Evolutionary conservation across 2,797 vertebrate genomes (phyloP).

Genomic region (Centroberyx gerrardi): DNA sequence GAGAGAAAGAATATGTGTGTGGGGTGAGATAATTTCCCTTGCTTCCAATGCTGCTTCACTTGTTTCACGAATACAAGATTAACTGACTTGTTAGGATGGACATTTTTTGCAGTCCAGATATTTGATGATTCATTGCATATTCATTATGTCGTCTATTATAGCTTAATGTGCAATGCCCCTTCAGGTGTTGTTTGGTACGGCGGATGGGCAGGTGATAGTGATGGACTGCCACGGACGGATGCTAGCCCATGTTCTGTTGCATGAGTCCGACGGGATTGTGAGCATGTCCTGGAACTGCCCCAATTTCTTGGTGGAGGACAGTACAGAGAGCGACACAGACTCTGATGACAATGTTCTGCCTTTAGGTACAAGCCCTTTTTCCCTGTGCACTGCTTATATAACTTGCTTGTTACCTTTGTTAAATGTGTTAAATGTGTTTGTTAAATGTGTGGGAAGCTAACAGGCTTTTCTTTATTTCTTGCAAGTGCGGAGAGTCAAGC

Average conservation of each 20-base stretch:
- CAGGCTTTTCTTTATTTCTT: constrained; percentile 26
- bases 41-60: not conserved
- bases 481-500: constrained; percentile 92
- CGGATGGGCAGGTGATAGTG: constrained; percentile 98
- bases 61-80: not conserved
- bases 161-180: constrained; percentile 40
- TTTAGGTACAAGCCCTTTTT: constrained; percentile 84
- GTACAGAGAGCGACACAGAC: constrained; percentile 97
- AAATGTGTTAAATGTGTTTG: not conserved
- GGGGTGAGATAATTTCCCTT: not conserved
- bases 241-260: constrained; percentile 96
- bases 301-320: constrained; percentile 97
- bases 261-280: constrained; percentile 96
- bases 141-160: constrained; percentile 35
- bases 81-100: not conserved
- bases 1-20: too few species aligned
- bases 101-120: not conserved
- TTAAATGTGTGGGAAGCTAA: constrained; percentile 13
- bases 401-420: not conserved
- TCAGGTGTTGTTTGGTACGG: constrained; percentile 97
- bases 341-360: constrained; percentile 94
- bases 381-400: not conserved
- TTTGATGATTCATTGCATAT: constrained; percentile 21
- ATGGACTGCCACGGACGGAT: constrained; percentile 99
- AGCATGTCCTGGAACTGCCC: constrained; percentile 99